Evolutionary conservation across 2,888 invertebrate species (phyloP).

Genomic region (Acleris holmiana): DNA sequence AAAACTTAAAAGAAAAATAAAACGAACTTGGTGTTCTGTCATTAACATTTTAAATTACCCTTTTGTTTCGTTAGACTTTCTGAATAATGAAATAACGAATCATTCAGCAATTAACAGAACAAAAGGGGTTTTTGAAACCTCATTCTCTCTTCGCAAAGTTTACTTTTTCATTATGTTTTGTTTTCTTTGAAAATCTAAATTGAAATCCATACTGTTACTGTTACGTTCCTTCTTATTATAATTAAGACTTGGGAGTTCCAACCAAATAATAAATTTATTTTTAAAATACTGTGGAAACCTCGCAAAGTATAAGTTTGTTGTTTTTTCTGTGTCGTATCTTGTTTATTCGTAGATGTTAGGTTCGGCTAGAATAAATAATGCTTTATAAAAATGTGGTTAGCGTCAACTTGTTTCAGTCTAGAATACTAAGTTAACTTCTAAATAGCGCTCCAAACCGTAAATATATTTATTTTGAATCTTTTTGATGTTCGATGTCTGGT

Average conservation of each 20-base stretch:
- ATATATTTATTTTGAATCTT: too few species aligned
- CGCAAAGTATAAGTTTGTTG: not conserved
- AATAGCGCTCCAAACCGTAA: too few species aligned
- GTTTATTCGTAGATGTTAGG: too few species aligned
- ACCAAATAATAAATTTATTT: slow-evolving; percentile 4
- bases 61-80: slow-evolving; percentile 3
- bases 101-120: slow-evolving; percentile 22
- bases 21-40: not conserved
- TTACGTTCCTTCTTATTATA: slow-evolving; percentile 3
- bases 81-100: slow-evolving; percentile 24
- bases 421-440: too few species aligned
- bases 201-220: slow-evolving; percentile 13
- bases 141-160: slow-evolving; percentile 22
- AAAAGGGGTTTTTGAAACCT: slow-evolving; percentile 24
- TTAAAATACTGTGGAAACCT: not conserved
- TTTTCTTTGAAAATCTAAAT: slow-evolving; percentile 23
- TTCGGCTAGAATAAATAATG: too few species aligned
- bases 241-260: slow-evolving; percentile 10
- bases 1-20: not conserved
- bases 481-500: too few species aligned
- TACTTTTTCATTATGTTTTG: slow-evolving; percentile 25
- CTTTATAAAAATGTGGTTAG: too few species aligned
- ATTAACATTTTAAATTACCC: slow-evolving; percentile 12
- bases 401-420: too few species aligned
- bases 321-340: not conserved